A percentile compares a stretch with the other conserved stretches of the same genome.
phyloP scores from a whole-genome alignment of 1,140 invertebrate genomes.

The Arion vulgaris region DNA sequence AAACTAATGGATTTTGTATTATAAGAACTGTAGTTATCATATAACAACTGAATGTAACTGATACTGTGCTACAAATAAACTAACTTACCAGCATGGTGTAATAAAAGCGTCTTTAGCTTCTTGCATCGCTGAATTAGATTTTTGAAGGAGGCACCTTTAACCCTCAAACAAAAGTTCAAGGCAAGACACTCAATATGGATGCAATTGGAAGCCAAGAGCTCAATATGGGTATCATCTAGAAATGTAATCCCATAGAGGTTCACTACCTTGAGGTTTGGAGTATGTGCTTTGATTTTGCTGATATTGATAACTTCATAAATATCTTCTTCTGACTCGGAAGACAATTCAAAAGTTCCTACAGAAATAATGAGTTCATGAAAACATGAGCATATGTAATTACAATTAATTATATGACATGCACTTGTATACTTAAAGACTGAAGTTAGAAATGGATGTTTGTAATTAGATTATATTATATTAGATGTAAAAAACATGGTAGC shows the following conservation, averaged over 20 bases:
- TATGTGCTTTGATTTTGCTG: constrained; percentile 80
- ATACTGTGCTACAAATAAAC: background rate
- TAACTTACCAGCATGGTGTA: constrained; percentile 92
- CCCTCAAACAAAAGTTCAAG: constrained; percentile 96
- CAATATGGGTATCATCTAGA: constrained; percentile 98
- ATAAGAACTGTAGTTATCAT: too few relatives aligned
- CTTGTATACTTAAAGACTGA: too few relatives aligned
- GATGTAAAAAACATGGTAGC: too few relatives aligned
- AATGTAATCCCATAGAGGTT: constrained; percentile 92
- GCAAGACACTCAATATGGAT: constrained; percentile 95
- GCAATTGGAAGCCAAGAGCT: constrained; percentile 85
- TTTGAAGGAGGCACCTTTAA: constrained; percentile 97
- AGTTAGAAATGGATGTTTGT: too few relatives aligned
- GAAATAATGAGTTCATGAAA: background rate
- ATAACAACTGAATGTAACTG: too few relatives aligned
- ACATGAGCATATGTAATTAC: too few relatives aligned
- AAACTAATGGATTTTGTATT: too few relatives aligned
- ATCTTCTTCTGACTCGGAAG: constrained; percentile 97
- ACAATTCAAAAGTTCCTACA: constrained; percentile 96
- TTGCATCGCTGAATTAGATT: constrained; percentile 94
- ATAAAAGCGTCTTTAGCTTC: constrained; percentile 90
- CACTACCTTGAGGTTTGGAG: constrained; percentile 82
- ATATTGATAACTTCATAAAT: constrained; percentile 99
- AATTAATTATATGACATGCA: too few relatives aligned
- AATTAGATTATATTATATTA: too few relatives aligned